phyloP scores from a whole-genome alignment of 2,888 invertebrate species.

The Metacarcinus magister region DNA sequence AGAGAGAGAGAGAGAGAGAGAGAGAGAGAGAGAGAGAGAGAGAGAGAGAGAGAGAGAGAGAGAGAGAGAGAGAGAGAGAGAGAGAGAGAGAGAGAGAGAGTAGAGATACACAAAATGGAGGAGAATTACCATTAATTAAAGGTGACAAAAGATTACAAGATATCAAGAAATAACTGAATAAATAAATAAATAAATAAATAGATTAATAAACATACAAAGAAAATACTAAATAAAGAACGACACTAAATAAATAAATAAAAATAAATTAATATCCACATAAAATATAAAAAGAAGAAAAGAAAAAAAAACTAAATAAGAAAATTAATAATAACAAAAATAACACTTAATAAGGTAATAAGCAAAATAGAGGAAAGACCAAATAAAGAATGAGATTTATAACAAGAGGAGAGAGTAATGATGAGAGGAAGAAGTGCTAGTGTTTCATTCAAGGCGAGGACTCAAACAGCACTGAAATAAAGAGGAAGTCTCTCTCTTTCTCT shows the following conservation, averaged over 20 bases:
- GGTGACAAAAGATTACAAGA: not conserved
- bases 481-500: not conserved
- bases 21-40: slow-evolving; percentile 53
- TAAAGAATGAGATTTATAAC: not conserved
- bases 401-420: not conserved
- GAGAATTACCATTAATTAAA: not conserved
- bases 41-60: slow-evolving; percentile 53
- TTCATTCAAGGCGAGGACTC: not conserved
- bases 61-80: slow-evolving; percentile 54
- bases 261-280: no score
- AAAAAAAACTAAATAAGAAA: not conserved
- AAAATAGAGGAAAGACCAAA: no score
- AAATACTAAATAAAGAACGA: no score
- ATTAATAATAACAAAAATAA: not conserved
- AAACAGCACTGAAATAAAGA: not conserved
- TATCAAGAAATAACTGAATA: not conserved
- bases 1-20: slow-evolving; percentile 49
- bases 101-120: not conserved
- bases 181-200: not conserved
- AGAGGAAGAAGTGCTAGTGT: not conserved
- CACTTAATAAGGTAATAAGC: not conserved
- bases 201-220: no score
- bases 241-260: no score
- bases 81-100: slow-evolving; percentile 26
- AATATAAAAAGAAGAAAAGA: no score